Base-by-base conservation (phyloP, 2,797 vertebrate genomes). In the Holocentrus rufus region DNA sequence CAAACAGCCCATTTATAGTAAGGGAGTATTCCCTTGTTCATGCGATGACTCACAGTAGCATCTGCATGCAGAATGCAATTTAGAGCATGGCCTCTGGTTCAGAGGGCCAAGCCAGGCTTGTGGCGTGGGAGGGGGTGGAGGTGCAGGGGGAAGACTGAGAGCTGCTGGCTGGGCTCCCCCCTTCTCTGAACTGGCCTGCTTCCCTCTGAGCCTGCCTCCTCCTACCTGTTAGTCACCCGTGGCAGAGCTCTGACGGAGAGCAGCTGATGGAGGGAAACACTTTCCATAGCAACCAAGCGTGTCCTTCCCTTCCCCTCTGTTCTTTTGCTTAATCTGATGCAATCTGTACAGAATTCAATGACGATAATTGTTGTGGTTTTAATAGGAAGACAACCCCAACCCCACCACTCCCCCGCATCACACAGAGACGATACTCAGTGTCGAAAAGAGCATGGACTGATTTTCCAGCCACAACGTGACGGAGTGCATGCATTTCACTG, bases 181-280 rank as follows among this genome's bases (percentile, higher is more conserved):
- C 65, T 58, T 66, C 80, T 61, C 72, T 34, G 46, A 34, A 47
- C 27, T 17, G 67, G 64, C 79, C 39, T 71, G 53, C 74, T 64
- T 77, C 74, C 63, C 63, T 22, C 22, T 59, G 76, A 57, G 39
- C 69, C 80, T 22, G 9, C 58, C 55, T 62, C 85, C 82, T 87
- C 82, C 88, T 81, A 82, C 81, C 83, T 77, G 77, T 91, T 89
- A 90, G 88, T 92, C 89, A 91, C 81, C 88, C 85, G 18, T 87
- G 80, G 82, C 80, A 83, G 77, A 77, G 13, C 80, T 83, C 77
- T 91, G 85, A 91, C 69, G 44, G 79, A 85, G 79, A 87, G 79
- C 87, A 87, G 89, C 89, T 88, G 90, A 92, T 89, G 84, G 78
- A 91, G 91, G 91, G 90, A 92, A 92, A 92, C 91, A 87, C 92